Percentiles rank a stretch among this genome's conserved stretches.
These are phyloP conservation scores for Montifringilla adamsi DNA, from an alignment of 2,113 vertebrate genomes.

Conservation along the genomic window DNA sequence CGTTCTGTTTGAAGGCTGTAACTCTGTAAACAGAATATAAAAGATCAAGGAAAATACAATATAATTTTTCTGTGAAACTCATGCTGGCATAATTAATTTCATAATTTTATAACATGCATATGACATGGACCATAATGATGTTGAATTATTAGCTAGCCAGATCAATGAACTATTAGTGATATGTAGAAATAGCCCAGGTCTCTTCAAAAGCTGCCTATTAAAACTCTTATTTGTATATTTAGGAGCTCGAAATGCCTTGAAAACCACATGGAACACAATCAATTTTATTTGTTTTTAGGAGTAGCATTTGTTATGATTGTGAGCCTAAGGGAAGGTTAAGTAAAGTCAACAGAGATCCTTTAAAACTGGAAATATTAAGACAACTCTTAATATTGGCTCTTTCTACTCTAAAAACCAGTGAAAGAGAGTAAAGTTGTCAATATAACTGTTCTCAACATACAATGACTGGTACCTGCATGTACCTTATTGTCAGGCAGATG, in stretches of 20 bases:
- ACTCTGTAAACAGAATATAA: background rate
- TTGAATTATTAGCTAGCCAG: background rate
- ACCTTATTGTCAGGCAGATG: background rate
- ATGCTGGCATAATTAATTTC: background rate
- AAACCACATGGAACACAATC: background rate
- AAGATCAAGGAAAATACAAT: background rate
- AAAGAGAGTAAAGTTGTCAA: background rate
- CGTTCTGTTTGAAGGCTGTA: background rate
- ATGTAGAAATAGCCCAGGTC: background rate
- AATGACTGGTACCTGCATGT: background rate
- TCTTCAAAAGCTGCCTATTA: background rate
- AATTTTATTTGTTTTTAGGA: background rate
- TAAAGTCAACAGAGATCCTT: background rate
- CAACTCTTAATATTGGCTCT: background rate
- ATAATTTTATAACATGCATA: background rate
- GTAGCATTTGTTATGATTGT: background rate
- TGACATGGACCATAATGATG: background rate
- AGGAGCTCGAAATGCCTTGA: background rate
- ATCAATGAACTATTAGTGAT: background rate
- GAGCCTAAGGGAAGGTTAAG: background rate
- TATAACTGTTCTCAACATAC: background rate
- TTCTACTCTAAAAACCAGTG: background rate
- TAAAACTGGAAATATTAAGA: background rate
- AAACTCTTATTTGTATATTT: background rate
- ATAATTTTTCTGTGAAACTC: background rate